Evolutionary conservation across 2,797 vertebrate genomes (phyloP), one percentile per base, ranked within the genome.

Genomic region (Epinephelus awoara): DNA sequence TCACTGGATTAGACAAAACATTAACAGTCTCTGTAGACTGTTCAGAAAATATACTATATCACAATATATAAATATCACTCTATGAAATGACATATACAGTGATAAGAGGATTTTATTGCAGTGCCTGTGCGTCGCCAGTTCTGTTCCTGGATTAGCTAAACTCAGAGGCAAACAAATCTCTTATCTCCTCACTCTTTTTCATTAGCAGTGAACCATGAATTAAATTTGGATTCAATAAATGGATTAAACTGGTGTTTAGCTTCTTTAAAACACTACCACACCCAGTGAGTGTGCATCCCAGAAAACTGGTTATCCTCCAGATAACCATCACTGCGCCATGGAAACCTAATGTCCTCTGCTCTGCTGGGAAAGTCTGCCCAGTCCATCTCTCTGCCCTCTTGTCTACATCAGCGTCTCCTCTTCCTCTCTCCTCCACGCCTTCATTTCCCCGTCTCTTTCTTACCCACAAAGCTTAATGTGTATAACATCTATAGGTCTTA

Each of bases 271-370:
- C 8, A 27, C 61, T 10, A 25, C 40, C 59, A 23, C 59, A 0
- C 40, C 42, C 14, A 10, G 59, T 5, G 29, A 40, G 14, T 15
- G 42, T 62, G 67, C 21, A 10, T 63, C 19, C 13, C 50, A 66
- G 62, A 71, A 47, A 52, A 51, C 58, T 67, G 61, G 29, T 68
- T 70, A 38, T 17, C 49, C 67, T 50, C 17, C 6, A 65, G 83
- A 82, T 62, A 79, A 62, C 68, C 74, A 70, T 76, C 71, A 12
- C 23, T 18, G 61, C 57, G 49, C 72, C 50, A 34, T 29, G 65
- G 69, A 38, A 46, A 81, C 68, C 7, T n/a, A 52, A 59, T 49
- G 76, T 74, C 61, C 59, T 77, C 65, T 34, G 7, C 34, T 34
- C 34, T 54, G 59, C 62, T 54, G 54, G 46, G 56, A 44, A 77